Conservation (phyloP, 2,113 vertebrate genomes). For the Cnemophilus loriae region DNA sequence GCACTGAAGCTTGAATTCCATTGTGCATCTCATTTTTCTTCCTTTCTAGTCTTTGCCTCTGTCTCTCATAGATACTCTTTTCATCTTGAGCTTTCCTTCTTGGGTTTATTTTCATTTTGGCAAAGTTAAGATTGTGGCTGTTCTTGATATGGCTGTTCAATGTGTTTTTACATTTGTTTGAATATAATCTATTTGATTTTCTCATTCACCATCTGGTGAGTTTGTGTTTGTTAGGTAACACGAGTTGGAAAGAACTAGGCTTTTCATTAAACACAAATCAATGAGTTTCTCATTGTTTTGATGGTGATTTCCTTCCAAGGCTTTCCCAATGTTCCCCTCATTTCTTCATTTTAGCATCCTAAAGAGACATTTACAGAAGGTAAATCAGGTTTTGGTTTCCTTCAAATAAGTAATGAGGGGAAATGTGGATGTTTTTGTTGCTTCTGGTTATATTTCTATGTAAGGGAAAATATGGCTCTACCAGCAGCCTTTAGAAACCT, state of each 20-base stretch:
- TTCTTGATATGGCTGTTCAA: not conserved
- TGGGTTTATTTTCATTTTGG: slow-evolving; percentile 24
- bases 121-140: not conserved
- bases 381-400: not conserved
- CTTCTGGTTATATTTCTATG: not conserved
- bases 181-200: slow-evolving; percentile 24
- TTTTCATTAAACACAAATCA: not conserved
- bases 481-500: not conserved
- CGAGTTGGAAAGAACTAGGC: not conserved
- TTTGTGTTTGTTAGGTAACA: slow-evolving; percentile 50
- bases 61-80: not conserved
- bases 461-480: not conserved
- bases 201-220: slow-evolving; percentile 28
- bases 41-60: not conserved
- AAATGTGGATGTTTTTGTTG: not conserved
- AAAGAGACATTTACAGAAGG: not conserved
- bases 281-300: not conserved
- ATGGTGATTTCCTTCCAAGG: not conserved
- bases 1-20: not conserved
- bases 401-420: not conserved
- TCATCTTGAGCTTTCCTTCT: not conserved
- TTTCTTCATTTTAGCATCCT: not conserved
- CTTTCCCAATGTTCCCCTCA: not conserved
- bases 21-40: not conserved
- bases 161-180: slow-evolving; percentile 32